A percentile compares a stretch with the other conserved stretches of the same genome.
These are phyloP conservation scores for Plusia festucae DNA, from an alignment of 2,888 invertebrate species.

Conservation along the genomic window DNA sequence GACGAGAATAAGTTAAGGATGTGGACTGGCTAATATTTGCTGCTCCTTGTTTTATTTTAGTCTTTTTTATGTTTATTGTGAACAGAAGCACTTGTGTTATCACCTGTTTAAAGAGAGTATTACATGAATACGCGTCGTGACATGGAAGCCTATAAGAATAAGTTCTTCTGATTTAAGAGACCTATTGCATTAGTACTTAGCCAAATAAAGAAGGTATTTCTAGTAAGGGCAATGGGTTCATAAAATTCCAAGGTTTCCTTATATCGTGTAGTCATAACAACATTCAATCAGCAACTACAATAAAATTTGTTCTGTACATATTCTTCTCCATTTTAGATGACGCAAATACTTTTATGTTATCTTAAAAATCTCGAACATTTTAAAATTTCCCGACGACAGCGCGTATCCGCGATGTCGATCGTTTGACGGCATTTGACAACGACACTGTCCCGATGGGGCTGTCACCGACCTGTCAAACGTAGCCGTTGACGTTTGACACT, in stretches of 20 bases:
- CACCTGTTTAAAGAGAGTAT: background rate
- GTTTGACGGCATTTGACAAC: conserved; percentile 33
- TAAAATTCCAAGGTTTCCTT: background rate
- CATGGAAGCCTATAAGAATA: background rate
- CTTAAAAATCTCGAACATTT: conserved; percentile 16
- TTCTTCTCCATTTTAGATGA: conserved; percentile 14
- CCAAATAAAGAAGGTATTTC: background rate
- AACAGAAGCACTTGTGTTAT: background rate
- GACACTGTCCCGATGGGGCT: conserved; percentile 38
- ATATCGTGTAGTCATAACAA: background rate
- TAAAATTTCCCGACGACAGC: conserved; percentile 49
- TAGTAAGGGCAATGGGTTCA: conserved; percentile 5
- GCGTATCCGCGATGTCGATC: conserved; percentile 42
- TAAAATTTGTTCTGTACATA: background rate
- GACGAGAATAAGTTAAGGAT: conserved; percentile 25
- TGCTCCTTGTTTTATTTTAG: conserved; percentile 11
- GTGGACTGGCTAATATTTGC: conserved; percentile 31
- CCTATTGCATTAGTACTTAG: background rate
- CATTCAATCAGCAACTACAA: conserved; percentile 17
- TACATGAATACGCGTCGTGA: background rate
- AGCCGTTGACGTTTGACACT: conserved; percentile 33
- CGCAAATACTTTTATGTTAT: conserved; percentile 15
- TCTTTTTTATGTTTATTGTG: conserved; percentile 2
- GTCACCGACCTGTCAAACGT: conserved; percentile 51
- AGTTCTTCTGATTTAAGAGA: background rate